Base-by-base conservation (phyloP, 2,797 vertebrate species). In the Malurus leucopterus region DNA sequence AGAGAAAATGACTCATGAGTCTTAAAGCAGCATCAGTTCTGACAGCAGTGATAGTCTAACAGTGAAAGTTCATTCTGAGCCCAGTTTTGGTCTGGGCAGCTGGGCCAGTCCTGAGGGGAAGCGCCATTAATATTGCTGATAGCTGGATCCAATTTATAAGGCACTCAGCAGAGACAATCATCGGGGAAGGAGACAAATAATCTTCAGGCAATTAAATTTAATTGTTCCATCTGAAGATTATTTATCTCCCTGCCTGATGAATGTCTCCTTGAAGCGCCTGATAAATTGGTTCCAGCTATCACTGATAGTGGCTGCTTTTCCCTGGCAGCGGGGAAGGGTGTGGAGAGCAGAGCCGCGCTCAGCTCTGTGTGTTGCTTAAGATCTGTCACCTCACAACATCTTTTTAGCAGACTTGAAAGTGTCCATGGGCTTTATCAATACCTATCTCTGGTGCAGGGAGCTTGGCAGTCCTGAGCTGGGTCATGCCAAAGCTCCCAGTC, bases 141-240 rank as follows among this genome's bases (percentile, higher is more conserved):
- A 94, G 95, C 96, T 96, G 96, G 95, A 96, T 96, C 91, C 95
- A 96, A 96, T 96, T 96, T 96, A 95, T 90, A 93, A 93, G 91
- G 89, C 89, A 0, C 92, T 96, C 93, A 94, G 84, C 91, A 81
- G 95, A 95, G 94, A 96, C 86, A 90, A 93, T 95, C 93, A 94
- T 95, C 88, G 54, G 94, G 86, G 91, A 96, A 96, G 84, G 95
- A 96, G 96, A 96, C 94, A 96, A 95, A 95, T 95, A 94, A 93
- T 94, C 92, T 95, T 96, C 92, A 95, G 93, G 89, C 95, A 96
- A 95, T 96, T 96, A 96, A 95, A 95, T 95, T 95, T 96, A 96
- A 96, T 96, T 96, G 95, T 95, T 93, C 95, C 95, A 95, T 95
- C 92, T 96, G 96, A 96, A 93, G 86, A 90, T 96, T 96, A 96